These are phyloP conservation scores for Callimico goeldii DNA, from an alignment of 2,797 vertebrate genomes.

Conservation along the genomic window DNA sequence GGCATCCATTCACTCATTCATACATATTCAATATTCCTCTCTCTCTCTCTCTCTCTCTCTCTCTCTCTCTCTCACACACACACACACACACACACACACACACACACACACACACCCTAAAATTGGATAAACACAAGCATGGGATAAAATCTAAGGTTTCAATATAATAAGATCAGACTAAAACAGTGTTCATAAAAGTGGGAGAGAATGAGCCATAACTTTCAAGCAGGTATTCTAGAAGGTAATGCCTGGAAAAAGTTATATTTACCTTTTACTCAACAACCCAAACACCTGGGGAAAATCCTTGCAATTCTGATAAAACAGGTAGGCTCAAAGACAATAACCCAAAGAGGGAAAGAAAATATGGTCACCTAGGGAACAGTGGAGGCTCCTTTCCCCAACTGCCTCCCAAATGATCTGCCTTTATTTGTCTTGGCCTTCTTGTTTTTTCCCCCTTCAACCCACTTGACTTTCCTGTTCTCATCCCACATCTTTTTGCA, in stretches of 20 bases:
- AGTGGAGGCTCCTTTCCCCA: background rate
- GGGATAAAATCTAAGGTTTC: conserved; percentile 13
- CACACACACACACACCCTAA: background rate
- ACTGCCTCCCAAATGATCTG: conserved; percentile 1
- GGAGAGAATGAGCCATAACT: background rate
- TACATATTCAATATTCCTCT: background rate
- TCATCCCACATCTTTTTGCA: background rate
- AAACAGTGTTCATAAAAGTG: background rate
- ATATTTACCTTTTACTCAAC: conserved; percentile 8
- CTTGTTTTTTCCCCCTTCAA: background rate
- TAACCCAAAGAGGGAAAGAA: background rate
- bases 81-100: background rate
- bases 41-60: background rate
- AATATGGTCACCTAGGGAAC: background rate
- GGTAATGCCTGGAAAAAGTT: background rate
- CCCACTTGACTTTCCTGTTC: conserved; percentile 55
- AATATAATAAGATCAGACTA: conserved; percentile 11
- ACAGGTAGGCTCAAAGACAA: background rate
- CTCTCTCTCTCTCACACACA: background rate
- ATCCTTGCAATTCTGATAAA: background rate
- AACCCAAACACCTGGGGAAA: conserved; percentile 26
- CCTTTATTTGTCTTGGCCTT: background rate
- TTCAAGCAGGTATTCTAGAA: conserved; percentile 22
- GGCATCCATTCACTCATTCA: background rate
- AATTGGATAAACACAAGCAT: background rate